A percentile compares a stretch with the other conserved stretches of the same genome.
Conservation (phyloP, 2,113 vertebrate genomes). For the Strigops habroptila region DNA sequence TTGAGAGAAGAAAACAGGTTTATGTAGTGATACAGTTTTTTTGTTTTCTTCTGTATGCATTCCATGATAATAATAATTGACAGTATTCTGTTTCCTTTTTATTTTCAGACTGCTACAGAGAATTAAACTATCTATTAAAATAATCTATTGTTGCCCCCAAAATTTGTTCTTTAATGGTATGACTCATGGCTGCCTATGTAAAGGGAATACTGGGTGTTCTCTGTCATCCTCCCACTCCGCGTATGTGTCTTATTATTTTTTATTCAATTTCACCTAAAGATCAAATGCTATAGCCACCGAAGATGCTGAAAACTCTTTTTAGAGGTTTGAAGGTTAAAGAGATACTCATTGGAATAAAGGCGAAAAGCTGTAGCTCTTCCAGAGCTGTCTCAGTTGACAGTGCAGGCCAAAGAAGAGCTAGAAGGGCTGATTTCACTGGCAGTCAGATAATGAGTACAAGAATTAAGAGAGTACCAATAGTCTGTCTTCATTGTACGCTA, state of each 20-base stretch:
- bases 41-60: background rate
- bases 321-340: background rate
- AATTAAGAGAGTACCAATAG: background rate
- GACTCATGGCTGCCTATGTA: background rate
- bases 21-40: background rate
- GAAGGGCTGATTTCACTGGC: background rate
- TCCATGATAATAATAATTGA: background rate
- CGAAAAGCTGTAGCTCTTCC: background rate
- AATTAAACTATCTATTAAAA: background rate
- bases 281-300: background rate
- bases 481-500: background rate
- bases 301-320: background rate
- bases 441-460: background rate
- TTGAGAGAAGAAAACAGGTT: background rate
- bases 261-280: background rate
- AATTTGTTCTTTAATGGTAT: background rate
- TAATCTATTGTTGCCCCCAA: background rate
- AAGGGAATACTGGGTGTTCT: background rate
- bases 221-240: background rate
- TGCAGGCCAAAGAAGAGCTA: background rate
- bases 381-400: background rate
- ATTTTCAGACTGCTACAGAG: background rate
- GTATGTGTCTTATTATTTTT: background rate
- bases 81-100: background rate
- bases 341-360: background rate